Base-by-base conservation (phyloP, 2,113 vertebrate genomes). In the Anser cygnoides region DNA sequence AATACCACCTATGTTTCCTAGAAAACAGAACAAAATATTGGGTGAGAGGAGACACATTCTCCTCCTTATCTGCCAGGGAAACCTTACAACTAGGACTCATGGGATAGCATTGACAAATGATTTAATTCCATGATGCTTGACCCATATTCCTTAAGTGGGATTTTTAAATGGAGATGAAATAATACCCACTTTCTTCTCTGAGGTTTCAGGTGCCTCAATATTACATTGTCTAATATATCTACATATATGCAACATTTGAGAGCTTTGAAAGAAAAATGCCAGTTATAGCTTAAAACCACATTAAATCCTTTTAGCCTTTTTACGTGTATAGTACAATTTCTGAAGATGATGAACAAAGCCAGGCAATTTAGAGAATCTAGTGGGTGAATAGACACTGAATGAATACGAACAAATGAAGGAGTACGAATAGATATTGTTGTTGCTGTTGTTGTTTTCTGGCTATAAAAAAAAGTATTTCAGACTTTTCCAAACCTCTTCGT, bases 111-210 rank as follows among this genome's bases (percentile, higher is more conserved):
- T 94, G 87, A 94, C 80, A 86, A 88, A 94, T 84, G 23, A 62
- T 52, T 93, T 88, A 94, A 93, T 90, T 85, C 75, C 44, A 23
- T 25, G 57, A 49, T 75, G 73, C 74, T 95, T 94, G 83, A 31
- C 73, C 81, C 70, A 70, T 79, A 75, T 76, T 95, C 62, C 87
- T 93, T 91, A 85, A 93, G 81, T 93, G 77, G 58, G 35, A 62
- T 76, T 91, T 92, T 85, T 61, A 93, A 95, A 89, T 62, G 58
- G 89, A 92, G 66, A 89, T 82, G 10, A 28, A 91, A 89, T 84
- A 91, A 89, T 84, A 92, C 89, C 77, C 88, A 9, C 14, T 74
- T 43, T 74, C 49, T 50, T 95, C 81, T 93, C 74, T 62, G 77
- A 96, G 49, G 44, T 68, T 89, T 91, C 37, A 72, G 13, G 23